These are phyloP conservation scores for Pediacus dermestoides DNA, from an alignment of 2,888 invertebrate genomes.

Conservation along the genomic window DNA sequence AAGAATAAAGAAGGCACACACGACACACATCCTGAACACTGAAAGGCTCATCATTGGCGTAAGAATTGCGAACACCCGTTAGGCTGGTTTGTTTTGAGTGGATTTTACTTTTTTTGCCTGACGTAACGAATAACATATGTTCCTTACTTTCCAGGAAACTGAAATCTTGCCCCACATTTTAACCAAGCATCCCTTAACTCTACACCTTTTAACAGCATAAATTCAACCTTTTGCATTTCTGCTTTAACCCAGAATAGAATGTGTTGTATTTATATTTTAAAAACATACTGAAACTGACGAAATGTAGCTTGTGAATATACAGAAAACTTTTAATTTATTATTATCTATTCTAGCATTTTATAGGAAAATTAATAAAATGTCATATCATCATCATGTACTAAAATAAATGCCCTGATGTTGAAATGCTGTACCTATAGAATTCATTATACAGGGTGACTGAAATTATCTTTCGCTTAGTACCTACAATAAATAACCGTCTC, in stretches of 20 bases:
- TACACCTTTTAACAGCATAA: neutral
- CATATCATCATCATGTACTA: no score
- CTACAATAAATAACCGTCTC: no score
- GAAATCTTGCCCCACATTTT: slow-evolving; percentile 38
- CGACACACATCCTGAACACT: no score
- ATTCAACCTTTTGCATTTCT: neutral
- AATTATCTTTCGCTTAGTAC: no score
- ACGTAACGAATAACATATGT: slow-evolving; percentile 44
- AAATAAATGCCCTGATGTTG: no score
- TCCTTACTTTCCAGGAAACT: slow-evolving; percentile 42
- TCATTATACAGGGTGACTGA: no score
- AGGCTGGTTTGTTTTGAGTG: slow-evolving; percentile 5
- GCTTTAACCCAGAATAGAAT: neutral
- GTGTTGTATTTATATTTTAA: neutral
- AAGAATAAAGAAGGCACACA: neutral
- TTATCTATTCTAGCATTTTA: no score
- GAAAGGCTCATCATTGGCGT: neutral
- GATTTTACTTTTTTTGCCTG: slow-evolving; percentile 26
- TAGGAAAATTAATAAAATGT: no score
- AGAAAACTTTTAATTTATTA: no score
- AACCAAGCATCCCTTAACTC: slow-evolving; percentile 16
- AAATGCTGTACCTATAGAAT: no score
- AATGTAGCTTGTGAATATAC: no score
- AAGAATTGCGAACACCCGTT: slow-evolving; percentile 18
- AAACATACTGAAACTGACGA: no score